These are phyloP conservation scores for Charanyca ferruginea DNA, from an alignment of 2,888 invertebrate species.

Conservation along the genomic window DNA sequence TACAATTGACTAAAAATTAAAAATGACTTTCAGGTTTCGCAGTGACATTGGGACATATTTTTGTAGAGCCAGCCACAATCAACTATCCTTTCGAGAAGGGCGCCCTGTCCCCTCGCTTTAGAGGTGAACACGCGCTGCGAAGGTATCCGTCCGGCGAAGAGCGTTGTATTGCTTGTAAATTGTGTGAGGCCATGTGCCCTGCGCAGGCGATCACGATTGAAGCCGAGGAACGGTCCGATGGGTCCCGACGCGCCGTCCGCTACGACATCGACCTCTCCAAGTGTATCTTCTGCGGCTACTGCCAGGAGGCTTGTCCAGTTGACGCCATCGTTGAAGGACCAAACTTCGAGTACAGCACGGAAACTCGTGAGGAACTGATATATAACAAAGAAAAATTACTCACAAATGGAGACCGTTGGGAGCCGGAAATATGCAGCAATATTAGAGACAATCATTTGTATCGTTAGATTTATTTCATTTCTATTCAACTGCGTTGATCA, in stretches of 20 bases:
- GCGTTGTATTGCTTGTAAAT: slow-evolving; percentile 99
- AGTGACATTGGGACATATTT: slow-evolving; percentile 94
- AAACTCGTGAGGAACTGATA: slow-evolving; percentile 98
- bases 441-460: slow-evolving; percentile 90
- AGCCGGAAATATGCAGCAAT: slow-evolving; percentile 98
- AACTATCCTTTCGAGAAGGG: slow-evolving; percentile 99
- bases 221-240: slow-evolving; percentile 98
- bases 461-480: slow-evolving; percentile 64
- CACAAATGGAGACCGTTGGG: slow-evolving; percentile 99
- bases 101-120: slow-evolving; percentile 98
- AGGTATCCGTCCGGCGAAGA: slow-evolving; percentile 99
- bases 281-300: slow-evolving; percentile 99
- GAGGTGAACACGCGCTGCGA: slow-evolving; percentile 99
- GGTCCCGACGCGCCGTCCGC: slow-evolving; percentile 98
- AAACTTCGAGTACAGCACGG: slow-evolving; percentile 99
- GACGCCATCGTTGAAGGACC: slow-evolving; percentile 99
- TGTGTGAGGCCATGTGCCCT: slow-evolving; percentile 99
- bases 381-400: slow-evolving; percentile 99
- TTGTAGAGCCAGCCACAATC: slow-evolving; percentile 98
- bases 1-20: not conserved
- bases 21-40: slow-evolving; percentile 92
- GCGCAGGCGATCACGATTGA: slow-evolving; percentile 99
- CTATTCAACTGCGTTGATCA: not conserved
- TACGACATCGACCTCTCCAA: slow-evolving; percentile 99
- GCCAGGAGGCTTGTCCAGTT: slow-evolving; percentile 99